phyloP scores from a whole-genome alignment of 2,113 vertebrate species.

The Machaerirhynchus nigripectus region DNA sequence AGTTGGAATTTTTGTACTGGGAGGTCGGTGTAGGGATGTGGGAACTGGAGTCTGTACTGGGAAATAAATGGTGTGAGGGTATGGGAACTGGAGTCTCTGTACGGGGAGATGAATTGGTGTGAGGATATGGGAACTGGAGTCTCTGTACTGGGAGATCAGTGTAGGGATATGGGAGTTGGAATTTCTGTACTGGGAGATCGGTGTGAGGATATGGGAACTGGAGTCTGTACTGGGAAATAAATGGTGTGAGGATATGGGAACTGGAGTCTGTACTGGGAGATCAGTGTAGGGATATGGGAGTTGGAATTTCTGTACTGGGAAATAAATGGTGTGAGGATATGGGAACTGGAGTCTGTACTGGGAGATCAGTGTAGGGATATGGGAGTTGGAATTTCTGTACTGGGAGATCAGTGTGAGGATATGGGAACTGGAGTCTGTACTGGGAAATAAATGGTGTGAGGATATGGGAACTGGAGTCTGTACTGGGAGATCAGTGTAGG shows the following conservation, averaged over 20 bases:
- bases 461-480: background rate
- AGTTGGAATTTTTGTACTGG: background rate
- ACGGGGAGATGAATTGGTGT: background rate
- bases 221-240: background rate
- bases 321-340: rapidly evolving
- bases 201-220: no score
- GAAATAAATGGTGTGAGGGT: rapidly evolving
- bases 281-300: background rate
- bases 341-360: no score
- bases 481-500: no score
- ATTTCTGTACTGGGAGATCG: background rate
- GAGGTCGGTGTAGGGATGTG: rapidly evolving
- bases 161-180: no score
- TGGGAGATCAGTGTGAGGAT: rapidly evolving
- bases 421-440: background rate
- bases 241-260: background rate
- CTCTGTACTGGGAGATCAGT: background rate
- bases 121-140: no score
- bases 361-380: rapidly evolving
- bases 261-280: no score
- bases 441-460: background rate
- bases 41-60: background rate
- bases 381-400: background rate
- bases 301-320: background rate
- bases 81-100: background rate